These are phyloP conservation scores for Apis mellifera DNA, from an alignment of 1,140 invertebrate genomes.

Conservation along the genomic window DNA sequence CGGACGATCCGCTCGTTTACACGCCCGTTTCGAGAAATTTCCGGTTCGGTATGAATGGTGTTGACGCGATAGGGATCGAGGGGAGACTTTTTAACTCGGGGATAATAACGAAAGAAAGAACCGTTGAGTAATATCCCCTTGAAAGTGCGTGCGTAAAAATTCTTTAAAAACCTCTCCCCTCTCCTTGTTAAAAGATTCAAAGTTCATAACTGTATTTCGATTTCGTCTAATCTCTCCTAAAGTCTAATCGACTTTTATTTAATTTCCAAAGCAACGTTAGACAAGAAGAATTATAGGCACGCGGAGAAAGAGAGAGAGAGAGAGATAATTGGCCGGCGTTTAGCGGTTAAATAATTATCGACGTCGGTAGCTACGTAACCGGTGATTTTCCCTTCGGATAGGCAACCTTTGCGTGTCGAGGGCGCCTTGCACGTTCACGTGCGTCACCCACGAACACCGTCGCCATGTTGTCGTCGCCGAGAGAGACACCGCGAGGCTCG, in stretches of 20 bases:
- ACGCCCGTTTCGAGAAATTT: background rate
- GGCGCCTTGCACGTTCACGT: constrained; percentile 21
- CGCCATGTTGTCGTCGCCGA: constrained; percentile 33
- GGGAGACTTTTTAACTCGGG: background rate
- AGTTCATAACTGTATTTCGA: background rate
- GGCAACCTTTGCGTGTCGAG: constrained; percentile 53
- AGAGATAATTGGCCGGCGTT: constrained; percentile 40
- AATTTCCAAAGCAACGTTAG: background rate
- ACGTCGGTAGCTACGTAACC: constrained; percentile 43
- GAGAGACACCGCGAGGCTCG: constrained; percentile 52
- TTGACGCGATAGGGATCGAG: background rate
- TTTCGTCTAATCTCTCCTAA: background rate
- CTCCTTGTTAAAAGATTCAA: background rate
- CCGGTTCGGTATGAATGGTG: background rate
- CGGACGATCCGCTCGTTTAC: background rate
- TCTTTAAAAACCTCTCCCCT: background rate
- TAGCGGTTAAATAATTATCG: constrained; percentile 60
- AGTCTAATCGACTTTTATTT: no score
- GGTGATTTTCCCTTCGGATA: constrained; percentile 47
- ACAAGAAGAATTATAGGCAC: background rate
- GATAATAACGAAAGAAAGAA: background rate
- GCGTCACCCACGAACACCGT: constrained; percentile 35
- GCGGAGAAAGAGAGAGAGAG: constrained; percentile 3
- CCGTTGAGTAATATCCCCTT: background rate
- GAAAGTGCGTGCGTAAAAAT: background rate